Evolutionary conservation across 2,888 invertebrate species (phyloP).

Genomic region (Melanostoma scalare): DNA sequence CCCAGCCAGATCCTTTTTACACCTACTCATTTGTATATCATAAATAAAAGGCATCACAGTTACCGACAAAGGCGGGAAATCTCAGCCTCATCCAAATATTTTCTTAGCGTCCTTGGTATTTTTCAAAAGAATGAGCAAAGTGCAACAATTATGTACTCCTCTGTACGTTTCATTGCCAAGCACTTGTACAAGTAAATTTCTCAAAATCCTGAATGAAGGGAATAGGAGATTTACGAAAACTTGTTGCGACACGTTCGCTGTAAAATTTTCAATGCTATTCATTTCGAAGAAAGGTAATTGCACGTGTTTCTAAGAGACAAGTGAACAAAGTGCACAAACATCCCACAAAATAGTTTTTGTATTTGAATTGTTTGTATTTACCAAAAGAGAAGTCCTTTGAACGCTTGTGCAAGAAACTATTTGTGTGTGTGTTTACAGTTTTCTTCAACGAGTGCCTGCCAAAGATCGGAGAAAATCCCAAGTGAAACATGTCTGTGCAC

Average conservation of each 20-base stretch:
- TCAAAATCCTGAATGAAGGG: conserved; percentile 16
- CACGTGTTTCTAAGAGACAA: conserved; percentile 24
- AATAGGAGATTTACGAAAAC: conserved; percentile 1
- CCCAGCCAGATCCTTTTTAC: neutral
- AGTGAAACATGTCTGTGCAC: conserved; percentile 13
- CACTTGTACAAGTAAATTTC: conserved; percentile 18
- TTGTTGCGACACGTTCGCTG: conserved; percentile 38
- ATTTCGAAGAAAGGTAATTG: neutral
- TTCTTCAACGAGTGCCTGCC: neutral
- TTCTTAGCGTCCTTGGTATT: conserved; percentile 20
- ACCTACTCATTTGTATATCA: conserved; percentile 9
- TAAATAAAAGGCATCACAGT: neutral
- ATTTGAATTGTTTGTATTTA: conserved; percentile 17
- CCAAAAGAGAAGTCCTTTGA: conserved; percentile 3
- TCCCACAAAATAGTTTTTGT: conserved; percentile 2
- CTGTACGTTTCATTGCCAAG: neutral
- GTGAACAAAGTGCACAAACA: conserved; percentile 5
- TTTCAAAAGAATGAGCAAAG: conserved; percentile 17
- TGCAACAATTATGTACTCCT: neutral
- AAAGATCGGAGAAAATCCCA: conserved; percentile 11
- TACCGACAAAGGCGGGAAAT: conserved; percentile 16
- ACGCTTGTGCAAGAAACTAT: neutral
- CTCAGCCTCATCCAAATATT: conserved; percentile 5
- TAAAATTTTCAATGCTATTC: neutral
- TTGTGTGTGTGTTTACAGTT: conserved; percentile 2